Percentiles rank a stretch among this genome's conserved stretches.
Conservation (phyloP, 2,888 invertebrate genomes). For the Latrodectus hesperus region DNA sequence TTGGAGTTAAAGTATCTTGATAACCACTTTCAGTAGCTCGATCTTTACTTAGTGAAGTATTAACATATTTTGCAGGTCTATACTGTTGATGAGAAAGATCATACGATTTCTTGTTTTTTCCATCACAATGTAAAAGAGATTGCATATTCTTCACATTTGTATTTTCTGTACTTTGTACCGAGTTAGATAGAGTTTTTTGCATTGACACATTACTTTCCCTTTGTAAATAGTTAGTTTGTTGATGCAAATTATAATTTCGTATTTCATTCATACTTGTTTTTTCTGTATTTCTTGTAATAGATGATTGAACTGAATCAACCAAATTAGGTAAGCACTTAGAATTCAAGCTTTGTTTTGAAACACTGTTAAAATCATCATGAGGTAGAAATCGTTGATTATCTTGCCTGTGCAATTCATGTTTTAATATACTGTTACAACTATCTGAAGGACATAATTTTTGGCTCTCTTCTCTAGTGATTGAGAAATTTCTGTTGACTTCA, state of each 20-base stretch:
- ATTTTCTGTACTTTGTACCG: too few relatives aligned
- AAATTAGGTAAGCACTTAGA: too few relatives aligned
- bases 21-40: background rate
- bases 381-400: background rate
- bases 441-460: background rate
- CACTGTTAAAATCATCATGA: background rate
- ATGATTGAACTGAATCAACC: background rate
- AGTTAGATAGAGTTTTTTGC: too few relatives aligned
- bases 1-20: background rate
- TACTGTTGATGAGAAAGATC: background rate
- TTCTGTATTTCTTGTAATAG: background rate
- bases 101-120: too few relatives aligned
- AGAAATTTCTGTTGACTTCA: background rate
- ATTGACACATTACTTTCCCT: too few relatives aligned
- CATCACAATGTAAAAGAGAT: too few relatives aligned
- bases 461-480: background rate
- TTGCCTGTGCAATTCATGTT: background rate
- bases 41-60: background rate
- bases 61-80: background rate
- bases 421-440: background rate
- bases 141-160: too few relatives aligned
- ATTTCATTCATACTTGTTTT: too few relatives aligned
- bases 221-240: too few relatives aligned
- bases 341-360: background rate
- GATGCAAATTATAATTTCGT: too few relatives aligned